These are phyloP conservation scores for Porphyrio hochstetteri DNA, from an alignment of 2,113 vertebrate species.

Conservation along the genomic window DNA sequence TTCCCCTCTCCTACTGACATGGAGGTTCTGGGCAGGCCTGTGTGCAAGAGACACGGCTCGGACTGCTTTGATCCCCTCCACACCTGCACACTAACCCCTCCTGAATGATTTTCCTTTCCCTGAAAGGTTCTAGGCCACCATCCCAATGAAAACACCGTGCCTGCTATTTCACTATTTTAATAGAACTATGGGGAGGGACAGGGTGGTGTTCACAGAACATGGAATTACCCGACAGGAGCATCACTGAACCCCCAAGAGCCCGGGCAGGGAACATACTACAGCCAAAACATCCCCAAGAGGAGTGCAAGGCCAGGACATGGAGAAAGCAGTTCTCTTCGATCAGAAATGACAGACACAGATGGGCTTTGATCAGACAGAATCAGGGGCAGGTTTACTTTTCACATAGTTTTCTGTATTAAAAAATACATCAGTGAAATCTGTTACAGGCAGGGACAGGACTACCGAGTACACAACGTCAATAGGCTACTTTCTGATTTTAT, in stretches of 20 bases:
- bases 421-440: slow-evolving; percentile 77
- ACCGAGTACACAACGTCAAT: slow-evolving; percentile 76
- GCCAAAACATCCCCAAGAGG: neutral
- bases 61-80: neutral
- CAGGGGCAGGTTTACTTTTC: slow-evolving; percentile 72
- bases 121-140: neutral
- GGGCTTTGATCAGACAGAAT: slow-evolving; percentile 72
- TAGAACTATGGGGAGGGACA: neutral
- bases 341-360: slow-evolving; percentile 73
- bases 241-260: slow-evolving; percentile 6
- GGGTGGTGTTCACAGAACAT: slow-evolving; percentile 11
- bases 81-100: neutral
- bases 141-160: neutral
- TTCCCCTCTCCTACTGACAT: neutral
- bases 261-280: neutral
- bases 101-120: neutral
- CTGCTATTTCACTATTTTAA: slow-evolving; percentile 18
- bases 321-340: slow-evolving; percentile 26
- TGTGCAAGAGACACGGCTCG: neutral
- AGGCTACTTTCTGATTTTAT: slow-evolving; percentile 75
- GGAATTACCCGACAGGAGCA: slow-evolving; percentile 6
- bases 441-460: slow-evolving; percentile 80
- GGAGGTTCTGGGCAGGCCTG: neutral
- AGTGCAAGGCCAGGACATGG: slow-evolving; percentile 9
- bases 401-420: slow-evolving; percentile 78